phyloP scores from a whole-genome alignment of 1,140 invertebrate genomes.

The Drosophila aff. region DNA sequence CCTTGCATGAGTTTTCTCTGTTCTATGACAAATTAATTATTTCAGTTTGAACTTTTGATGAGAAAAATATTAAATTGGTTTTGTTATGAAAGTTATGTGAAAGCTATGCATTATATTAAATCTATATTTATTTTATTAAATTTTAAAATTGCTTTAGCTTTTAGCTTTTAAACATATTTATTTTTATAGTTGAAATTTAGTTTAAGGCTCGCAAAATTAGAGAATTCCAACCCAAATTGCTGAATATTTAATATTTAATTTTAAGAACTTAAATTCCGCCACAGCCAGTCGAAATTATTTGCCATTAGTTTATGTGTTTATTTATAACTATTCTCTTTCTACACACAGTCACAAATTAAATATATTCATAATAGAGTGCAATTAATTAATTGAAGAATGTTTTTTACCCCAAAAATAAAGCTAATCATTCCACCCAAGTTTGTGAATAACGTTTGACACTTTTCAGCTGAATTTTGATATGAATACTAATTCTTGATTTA shows the following conservation, averaged over 20 bases:
- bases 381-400: slow-evolving; percentile 20
- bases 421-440: slow-evolving; percentile 21
- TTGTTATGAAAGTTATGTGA: slow-evolving; percentile 6
- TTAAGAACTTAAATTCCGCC: not conserved
- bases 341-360: slow-evolving; percentile 16
- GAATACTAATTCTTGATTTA: slow-evolving; percentile 8
- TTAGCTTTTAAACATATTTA: slow-evolving; percentile 31
- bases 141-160: slow-evolving; percentile 22
- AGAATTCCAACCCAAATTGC: slow-evolving; percentile 68
- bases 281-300: slow-evolving; percentile 33
- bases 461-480: slow-evolving; percentile 16
- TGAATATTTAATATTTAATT: slow-evolving; percentile 22
- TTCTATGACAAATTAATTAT: slow-evolving; percentile 44
- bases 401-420: slow-evolving; percentile 32
- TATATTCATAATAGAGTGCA: slow-evolving; percentile 17
- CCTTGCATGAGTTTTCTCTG: slow-evolving; percentile 56
- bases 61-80: slow-evolving; percentile 5
- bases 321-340: slow-evolving; percentile 20
- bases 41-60: slow-evolving; percentile 28
- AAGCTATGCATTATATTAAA: slow-evolving; percentile 4
- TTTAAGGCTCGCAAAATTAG: slow-evolving; percentile 54
- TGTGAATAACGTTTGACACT: slow-evolving; percentile 6
- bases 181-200: slow-evolving; percentile 35
- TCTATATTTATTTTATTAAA: slow-evolving; percentile 34
- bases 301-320: slow-evolving; percentile 40